Base-by-base conservation (phyloP, 2,797 vertebrate genomes). In the Poliocrania exsul region DNA sequence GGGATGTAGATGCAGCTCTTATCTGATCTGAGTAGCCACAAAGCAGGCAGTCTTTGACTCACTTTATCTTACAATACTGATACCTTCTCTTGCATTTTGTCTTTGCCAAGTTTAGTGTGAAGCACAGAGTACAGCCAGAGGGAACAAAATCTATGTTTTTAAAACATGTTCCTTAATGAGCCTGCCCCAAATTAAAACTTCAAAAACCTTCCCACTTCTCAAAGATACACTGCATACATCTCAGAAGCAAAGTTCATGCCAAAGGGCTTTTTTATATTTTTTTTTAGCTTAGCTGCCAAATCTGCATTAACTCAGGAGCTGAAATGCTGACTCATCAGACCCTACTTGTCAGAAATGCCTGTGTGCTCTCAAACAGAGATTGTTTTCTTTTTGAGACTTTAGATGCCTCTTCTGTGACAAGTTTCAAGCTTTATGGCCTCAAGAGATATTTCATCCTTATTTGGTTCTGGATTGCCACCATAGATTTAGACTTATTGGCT, bases 251-350 rank as follows among this genome's bases (percentile, higher is more conserved):
- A 95, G 94, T 92, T 94, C 88, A 84, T 42, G 90, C 91, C 95
- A 96, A 93, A 95, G 93, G 94, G 94, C 60, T 86, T 92, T 89
- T 96, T 86, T 46, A 20, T 35, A 44, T 29, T 3, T 42, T 26
- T 69, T 71, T 37, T 42, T 13, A 67, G 57, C 64, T 91, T 54
- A 86, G 88, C 82, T 96, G 91, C 90, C 94, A 96, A 96, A 84
- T 54, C 87, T 90, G 91, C 91, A 88, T 91, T 96, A 95, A 93
- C 70, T 95, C 77, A 62, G 38, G 16, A 24, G 54, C 82, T 81
- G 70, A 93, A 95, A 70, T 79, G 96, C 95, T 96, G 95, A 96
- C 90, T 96, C 93, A 96, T 92, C 93, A 92, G 82, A 83, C 58
- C 46, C 42, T 38, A 40, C 72, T 64, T 0, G 0, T 91, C 90